These are phyloP conservation scores for Lasius fuliginosus DNA, from an alignment of 2,888 invertebrate species.

Conservation along the genomic window DNA sequence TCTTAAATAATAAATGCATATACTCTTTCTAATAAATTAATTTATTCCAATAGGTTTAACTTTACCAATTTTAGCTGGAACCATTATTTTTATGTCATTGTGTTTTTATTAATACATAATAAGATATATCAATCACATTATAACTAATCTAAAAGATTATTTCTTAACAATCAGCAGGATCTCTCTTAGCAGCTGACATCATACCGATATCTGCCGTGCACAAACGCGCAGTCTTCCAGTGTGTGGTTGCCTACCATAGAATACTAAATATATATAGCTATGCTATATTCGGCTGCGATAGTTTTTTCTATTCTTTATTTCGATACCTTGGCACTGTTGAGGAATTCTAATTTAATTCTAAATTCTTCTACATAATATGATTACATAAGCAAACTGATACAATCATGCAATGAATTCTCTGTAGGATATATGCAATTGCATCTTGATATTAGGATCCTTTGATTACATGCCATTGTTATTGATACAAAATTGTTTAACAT, in stretches of 20 bases:
- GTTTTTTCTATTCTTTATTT: slow-evolving; percentile 75
- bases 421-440: neutral
- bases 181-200: slow-evolving; percentile 86
- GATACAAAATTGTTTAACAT: slow-evolving; percentile 16
- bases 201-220: slow-evolving; percentile 83
- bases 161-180: slow-evolving; percentile 86
- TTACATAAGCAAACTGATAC: slow-evolving; percentile 42
- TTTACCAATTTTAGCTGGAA: slow-evolving; percentile 82
- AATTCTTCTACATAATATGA: slow-evolving; percentile 25
- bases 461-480: neutral
- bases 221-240: slow-evolving; percentile 82
- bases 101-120: slow-evolving; percentile 80
- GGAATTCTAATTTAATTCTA: slow-evolving; percentile 58
- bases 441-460: neutral
- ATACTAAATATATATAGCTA: slow-evolving; percentile 75
- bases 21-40: slow-evolving; percentile 79
- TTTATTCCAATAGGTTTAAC: slow-evolving; percentile 85
- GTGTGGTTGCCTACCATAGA: slow-evolving; percentile 83
- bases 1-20: slow-evolving; percentile 79
- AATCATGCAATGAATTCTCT: slow-evolving; percentile 1
- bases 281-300: slow-evolving; percentile 76
- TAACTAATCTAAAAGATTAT: slow-evolving; percentile 83
- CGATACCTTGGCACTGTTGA: slow-evolving; percentile 72
- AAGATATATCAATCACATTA: slow-evolving; percentile 72
- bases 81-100: slow-evolving; percentile 79